Conservation (phyloP, 2,888 invertebrate species). For the Siphlonurus alternatus region DNA sequence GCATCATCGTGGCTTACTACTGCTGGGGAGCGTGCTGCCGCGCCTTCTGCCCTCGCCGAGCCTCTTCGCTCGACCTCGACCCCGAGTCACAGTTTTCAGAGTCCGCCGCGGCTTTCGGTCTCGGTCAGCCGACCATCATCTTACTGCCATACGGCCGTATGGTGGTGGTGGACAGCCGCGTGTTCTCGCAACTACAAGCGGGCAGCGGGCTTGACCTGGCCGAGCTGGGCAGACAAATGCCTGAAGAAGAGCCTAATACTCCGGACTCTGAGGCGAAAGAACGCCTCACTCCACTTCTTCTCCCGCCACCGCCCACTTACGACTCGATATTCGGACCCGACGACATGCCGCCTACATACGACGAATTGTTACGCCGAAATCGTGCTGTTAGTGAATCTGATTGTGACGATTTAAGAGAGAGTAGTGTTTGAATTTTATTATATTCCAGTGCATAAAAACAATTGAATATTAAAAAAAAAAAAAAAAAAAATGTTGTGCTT, state of each 20-base stretch:
- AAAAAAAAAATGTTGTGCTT: too few relatives aligned
- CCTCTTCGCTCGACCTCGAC: slow-evolving; percentile 22
- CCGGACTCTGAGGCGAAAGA: slow-evolving; percentile 19
- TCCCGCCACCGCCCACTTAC: slow-evolving; percentile 21
- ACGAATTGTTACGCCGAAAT: slow-evolving; percentile 13
- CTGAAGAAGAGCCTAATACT: slow-evolving; percentile 3
- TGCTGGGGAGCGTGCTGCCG: slow-evolving; percentile 39
- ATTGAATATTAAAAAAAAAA: too few relatives aligned
- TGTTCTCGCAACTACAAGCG: slow-evolving; percentile 32
- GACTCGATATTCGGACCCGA: slow-evolving; percentile 11
- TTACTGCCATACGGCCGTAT: slow-evolving; percentile 36
- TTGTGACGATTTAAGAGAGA: not conserved
- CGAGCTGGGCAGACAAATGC: slow-evolving; percentile 4
- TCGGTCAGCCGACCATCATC: slow-evolving; percentile 32
- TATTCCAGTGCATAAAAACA: too few relatives aligned
- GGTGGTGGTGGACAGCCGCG: slow-evolving; percentile 36
- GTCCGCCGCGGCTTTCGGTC: slow-evolving; percentile 19
- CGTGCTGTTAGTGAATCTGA: not conserved
- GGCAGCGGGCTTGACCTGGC: slow-evolving; percentile 12
- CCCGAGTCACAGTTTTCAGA: slow-evolving; percentile 11
- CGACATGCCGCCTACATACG: slow-evolving; percentile 15
- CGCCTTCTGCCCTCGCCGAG: slow-evolving; percentile 28
- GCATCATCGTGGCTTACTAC: slow-evolving; percentile 37
- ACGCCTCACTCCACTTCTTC: slow-evolving; percentile 29
- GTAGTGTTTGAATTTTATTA: not conserved